Evolutionary conservation across 2,797 vertebrate genomes (phyloP).

Genomic region (Australoheros facetus): DNA sequence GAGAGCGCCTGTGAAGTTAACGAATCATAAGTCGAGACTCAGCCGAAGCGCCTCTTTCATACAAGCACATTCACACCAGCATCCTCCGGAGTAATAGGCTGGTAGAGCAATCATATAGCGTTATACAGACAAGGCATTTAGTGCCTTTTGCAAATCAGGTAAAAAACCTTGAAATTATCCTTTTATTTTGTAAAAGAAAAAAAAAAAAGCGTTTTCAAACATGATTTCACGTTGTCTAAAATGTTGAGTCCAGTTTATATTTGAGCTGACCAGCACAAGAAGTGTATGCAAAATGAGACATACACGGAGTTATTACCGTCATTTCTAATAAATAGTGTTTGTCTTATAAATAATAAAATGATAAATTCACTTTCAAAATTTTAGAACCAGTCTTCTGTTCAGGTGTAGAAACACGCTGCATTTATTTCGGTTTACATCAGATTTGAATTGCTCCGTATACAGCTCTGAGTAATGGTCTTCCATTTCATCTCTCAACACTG

Average conservation of each 20-base stretch:
- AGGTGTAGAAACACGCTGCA: neutral
- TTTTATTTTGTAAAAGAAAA: slow-evolving; percentile 10
- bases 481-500: neutral
- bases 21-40: slow-evolving; percentile 74
- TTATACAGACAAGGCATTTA: slow-evolving; percentile 44
- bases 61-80: slow-evolving; percentile 59
- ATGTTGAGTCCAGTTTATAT: slow-evolving; percentile 4
- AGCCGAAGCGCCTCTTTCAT: slow-evolving; percentile 64
- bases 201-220: slow-evolving; percentile 13
- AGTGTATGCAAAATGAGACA: neutral
- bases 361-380: neutral
- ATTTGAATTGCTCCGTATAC: neutral
- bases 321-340: neutral
- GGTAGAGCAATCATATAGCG: slow-evolving; percentile 47
- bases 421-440: neutral
- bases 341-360: neutral
- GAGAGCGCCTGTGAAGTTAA: slow-evolving; percentile 77
- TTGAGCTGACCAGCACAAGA: neutral
- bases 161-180: slow-evolving; percentile 13
- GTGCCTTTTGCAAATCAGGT: slow-evolving; percentile 18
- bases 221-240: slow-evolving; percentile 15
- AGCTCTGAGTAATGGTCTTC: slow-evolving; percentile 8
- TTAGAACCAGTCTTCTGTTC: neutral
- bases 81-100: slow-evolving; percentile 68
- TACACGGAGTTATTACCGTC: neutral